Evolutionary conservation across 92 coral and sea anemone species (phyloP).

Genomic region (Phenganax subtilis): DNA sequence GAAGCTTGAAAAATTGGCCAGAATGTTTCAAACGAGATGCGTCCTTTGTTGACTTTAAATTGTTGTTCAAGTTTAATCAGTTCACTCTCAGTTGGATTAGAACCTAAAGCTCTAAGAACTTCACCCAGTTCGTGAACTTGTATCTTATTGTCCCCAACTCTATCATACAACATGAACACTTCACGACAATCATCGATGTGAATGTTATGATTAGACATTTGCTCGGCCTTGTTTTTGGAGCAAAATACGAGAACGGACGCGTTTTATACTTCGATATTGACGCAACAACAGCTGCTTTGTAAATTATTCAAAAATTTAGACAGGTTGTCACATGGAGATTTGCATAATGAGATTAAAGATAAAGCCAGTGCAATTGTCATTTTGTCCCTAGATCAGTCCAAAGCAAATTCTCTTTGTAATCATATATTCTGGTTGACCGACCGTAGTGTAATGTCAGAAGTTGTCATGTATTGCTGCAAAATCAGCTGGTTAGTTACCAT

Average conservation of each 20-base stretch:
- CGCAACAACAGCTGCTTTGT: no score
- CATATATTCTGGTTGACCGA: no score
- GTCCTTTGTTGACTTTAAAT: slow-evolving; percentile 51
- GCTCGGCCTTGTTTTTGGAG: background rate
- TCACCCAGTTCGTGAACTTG: slow-evolving; percentile 85
- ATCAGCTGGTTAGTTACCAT: no score
- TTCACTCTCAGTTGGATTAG: slow-evolving; percentile 89
- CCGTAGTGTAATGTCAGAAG: no score
- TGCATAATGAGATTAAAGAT: no score
- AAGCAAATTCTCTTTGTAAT: no score
- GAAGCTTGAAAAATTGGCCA: slow-evolving; percentile 74
- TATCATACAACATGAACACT: slow-evolving; percentile 75
- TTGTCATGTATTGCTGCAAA: no score
- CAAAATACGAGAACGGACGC: background rate
- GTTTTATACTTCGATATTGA: no score
- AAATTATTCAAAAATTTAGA: no score
- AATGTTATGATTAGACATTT: slow-evolving; percentile 22
- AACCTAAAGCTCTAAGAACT: slow-evolving; percentile 91
- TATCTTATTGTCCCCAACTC: slow-evolving; percentile 77
- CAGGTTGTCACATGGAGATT: no score
- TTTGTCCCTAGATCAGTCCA: no score
- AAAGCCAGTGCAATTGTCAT: no score
- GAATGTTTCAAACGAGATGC: slow-evolving; percentile 83
- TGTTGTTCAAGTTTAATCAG: slow-evolving; percentile 61
- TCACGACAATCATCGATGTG: slow-evolving; percentile 61